Evolutionary conservation across 1,140 invertebrate genomes (phyloP), one percentile per base, ranked within the genome.

Genomic region (Leguminivora glycinivorella): DNA sequence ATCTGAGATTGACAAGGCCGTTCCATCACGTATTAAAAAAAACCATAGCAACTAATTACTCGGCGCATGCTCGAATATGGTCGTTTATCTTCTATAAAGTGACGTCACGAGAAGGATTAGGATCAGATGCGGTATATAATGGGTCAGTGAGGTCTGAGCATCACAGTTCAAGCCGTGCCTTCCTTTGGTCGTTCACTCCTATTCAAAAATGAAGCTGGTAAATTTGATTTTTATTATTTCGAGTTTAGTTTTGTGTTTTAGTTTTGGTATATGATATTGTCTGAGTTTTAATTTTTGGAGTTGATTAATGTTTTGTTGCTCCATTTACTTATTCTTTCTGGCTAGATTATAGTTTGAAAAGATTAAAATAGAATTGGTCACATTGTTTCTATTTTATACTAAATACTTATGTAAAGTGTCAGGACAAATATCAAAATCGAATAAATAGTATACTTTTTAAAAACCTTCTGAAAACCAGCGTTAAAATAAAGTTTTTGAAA

Each of bases 191-290:
- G 75, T 79, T 73, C 70, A 66, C 34, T 10, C n/a, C 47, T 17
- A 70, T 60, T 31, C 38, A 73, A 86, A 82, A 77, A 90, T 90
- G 88, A 89, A 90, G 88, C 79, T 88, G 88, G 88, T 90, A 90
- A 90, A 60, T 66, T 67, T 56, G n/a, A 26, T 19, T 47, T 72
- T 75, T 77, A 38, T 67, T 73, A 68, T 67, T 73, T 56, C 66
- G 22, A 22, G 7, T 60, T 73, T 40, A 67, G 56, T 22, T 31
- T 31, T 69, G 5, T 38, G 34, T 0, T 38, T 38, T 38, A 7
- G 3, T 47, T 47, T 71, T 67, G n/a, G 22, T 56, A 56, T 38
- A 56, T 67, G 22, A 5, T 12, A 9, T 67, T 70, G 24, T 31
- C 67, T 52, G 10, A 63, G 58, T 9, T 29, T 43, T 71, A 43